These are phyloP conservation scores for Drosophila borborema DNA, from an alignment of 2,888 invertebrate genomes.

Conservation along the genomic window DNA sequence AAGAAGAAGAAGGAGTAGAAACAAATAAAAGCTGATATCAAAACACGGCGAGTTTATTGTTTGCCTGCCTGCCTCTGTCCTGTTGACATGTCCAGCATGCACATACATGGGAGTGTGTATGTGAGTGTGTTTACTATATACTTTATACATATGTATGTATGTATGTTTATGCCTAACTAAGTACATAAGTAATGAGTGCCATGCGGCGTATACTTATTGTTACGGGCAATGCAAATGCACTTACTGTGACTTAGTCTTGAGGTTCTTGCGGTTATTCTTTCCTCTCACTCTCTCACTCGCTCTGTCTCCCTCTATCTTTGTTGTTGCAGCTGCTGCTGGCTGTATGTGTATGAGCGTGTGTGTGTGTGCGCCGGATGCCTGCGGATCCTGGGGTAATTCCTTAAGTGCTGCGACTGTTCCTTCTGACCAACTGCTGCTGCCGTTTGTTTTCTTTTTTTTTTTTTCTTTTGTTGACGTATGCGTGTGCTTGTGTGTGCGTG, in stretches of 20 bases:
- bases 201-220: conserved; percentile 59
- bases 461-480: conserved; percentile 57
- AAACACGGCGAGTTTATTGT: conserved; percentile 14
- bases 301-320: conserved; percentile 1
- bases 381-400: conserved; percentile 56
- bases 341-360: conserved; percentile 1
- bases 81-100: conserved; percentile 25
- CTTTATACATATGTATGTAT: background rate
- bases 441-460: conserved; percentile 24
- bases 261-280: conserved; percentile 41
- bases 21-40: conserved; percentile 21
- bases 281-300: background rate
- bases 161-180: background rate
- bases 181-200: conserved; percentile 34
- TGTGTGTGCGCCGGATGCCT: conserved; percentile 32
- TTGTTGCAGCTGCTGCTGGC: conserved; percentile 22
- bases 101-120: background rate
- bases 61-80: background rate
- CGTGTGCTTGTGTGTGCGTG: conserved; percentile 37
- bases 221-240: conserved; percentile 63
- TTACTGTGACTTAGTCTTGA: conserved; percentile 58
- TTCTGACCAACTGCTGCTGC: conserved; percentile 50
- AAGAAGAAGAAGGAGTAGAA: background rate
- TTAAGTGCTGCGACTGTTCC: conserved; percentile 37
- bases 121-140: background rate